A percentile compares a stretch with the other conserved stretches of the same genome.
Evolutionary conservation across 2,113 vertebrate species (phyloP).

Genomic region (Hippopotamus amphibius): DNA sequence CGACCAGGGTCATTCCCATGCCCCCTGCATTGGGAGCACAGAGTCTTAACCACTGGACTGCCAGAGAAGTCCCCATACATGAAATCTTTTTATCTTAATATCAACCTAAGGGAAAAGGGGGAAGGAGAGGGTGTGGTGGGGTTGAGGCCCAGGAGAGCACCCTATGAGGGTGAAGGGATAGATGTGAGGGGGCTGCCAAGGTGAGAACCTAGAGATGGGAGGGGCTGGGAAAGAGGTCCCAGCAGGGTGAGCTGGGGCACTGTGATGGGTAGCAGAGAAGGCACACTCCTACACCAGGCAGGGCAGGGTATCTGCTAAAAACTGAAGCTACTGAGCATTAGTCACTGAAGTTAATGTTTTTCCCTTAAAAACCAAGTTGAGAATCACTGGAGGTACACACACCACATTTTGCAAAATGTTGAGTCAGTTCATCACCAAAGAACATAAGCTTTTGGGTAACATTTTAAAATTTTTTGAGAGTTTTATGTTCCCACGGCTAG

Average conservation of each 20-base stretch:
- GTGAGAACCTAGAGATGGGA: neutral
- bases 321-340: neutral
- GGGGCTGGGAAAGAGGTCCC: neutral
- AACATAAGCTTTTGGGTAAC: constrained; percentile 18
- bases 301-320: neutral
- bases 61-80: neutral
- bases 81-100: neutral
- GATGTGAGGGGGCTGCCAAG: neutral
- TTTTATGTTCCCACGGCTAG: constrained; percentile 5
- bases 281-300: neutral
- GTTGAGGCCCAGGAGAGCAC: neutral
- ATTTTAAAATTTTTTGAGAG: constrained; percentile 44
- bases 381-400: neutral
- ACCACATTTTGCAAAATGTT: constrained; percentile 25
- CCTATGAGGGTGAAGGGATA: neutral
- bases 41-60: neutral
- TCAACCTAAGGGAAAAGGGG: neutral
- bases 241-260: neutral
- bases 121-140: neutral
- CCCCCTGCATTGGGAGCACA: neutral
- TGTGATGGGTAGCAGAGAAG: neutral
- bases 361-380: constrained; percentile 19
- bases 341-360: neutral
- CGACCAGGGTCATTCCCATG: neutral
- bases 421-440: constrained; percentile 29